A percentile compares a stretch with the other conserved stretches of the same genome.
Conservation (phyloP, 2,888 invertebrate species). For the Uropetala carovei region DNA sequence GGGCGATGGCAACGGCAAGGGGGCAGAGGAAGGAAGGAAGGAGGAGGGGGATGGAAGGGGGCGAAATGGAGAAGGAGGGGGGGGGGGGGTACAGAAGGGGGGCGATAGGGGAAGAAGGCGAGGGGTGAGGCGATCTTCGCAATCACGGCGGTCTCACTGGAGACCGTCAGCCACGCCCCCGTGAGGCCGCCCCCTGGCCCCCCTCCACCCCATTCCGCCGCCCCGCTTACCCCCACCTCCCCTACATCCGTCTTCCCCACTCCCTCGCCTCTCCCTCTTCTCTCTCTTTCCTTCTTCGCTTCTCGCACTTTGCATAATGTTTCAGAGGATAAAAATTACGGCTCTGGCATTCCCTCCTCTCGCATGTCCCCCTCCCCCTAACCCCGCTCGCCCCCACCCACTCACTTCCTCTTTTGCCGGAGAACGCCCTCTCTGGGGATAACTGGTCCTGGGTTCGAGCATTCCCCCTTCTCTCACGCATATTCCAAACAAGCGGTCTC, state of each 20-base stretch:
- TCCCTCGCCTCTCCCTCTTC: background rate
- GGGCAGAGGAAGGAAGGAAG: no score
- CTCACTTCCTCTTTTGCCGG: no score
- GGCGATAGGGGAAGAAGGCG: conserved; percentile 66
- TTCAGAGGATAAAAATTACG: background rate
- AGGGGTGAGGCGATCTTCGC: conserved; percentile 23
- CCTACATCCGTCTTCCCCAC: background rate
- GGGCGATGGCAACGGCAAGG: no score
- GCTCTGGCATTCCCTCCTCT: background rate
- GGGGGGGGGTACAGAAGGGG: conserved; percentile 67
- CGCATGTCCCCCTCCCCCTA: background rate
- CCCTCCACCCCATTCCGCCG: background rate
- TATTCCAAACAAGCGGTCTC: background rate
- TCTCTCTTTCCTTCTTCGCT: background rate
- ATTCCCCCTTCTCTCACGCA: background rate
- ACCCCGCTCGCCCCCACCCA: background rate
- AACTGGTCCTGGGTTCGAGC: no score
- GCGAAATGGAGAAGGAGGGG: conserved; percentile 65
- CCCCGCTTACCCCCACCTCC: background rate
- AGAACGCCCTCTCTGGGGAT: no score
- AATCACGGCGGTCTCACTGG: no score
- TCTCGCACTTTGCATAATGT: no score
- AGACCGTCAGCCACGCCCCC: no score
- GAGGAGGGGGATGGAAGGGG: conserved; percentile 66
- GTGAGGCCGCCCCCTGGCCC: no score